Conservation (phyloP, 2,888 invertebrate species). For the Tuberolachnus salignus region DNA sequence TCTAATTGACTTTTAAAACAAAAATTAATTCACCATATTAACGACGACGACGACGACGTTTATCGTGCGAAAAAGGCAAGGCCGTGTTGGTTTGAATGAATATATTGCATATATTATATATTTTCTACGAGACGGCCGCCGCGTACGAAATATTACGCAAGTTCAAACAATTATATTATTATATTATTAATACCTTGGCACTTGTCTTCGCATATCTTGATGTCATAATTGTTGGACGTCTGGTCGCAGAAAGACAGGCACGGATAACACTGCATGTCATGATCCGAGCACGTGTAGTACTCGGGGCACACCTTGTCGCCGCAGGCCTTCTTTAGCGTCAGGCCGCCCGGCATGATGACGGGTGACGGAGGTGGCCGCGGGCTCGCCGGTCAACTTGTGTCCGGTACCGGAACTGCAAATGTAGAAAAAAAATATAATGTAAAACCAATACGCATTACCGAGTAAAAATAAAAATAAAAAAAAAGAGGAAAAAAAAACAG, state of each 20-base stretch:
- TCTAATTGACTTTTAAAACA: too few relatives aligned
- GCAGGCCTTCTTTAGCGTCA: conserved; percentile 57
- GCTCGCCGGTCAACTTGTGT: too few relatives aligned
- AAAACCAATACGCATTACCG: too few relatives aligned
- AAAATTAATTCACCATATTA: too few relatives aligned
- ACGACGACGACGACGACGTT: too few relatives aligned
- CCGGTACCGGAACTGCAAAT: not conserved
- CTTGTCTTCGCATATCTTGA: conserved; percentile 57
- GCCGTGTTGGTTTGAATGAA: too few relatives aligned
- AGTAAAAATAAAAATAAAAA: too few relatives aligned
- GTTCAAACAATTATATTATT: too few relatives aligned
- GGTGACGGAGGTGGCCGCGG: not conserved
- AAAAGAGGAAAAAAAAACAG: too few relatives aligned
- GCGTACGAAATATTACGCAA: not conserved
- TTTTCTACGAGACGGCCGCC: not conserved
- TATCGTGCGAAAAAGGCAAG: too few relatives aligned
- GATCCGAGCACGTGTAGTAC: conserved; percentile 57
- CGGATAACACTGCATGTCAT: conserved; percentile 56
- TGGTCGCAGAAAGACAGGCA: conserved; percentile 52
- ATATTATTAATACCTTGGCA: conserved; percentile 57
- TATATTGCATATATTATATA: too few relatives aligned
- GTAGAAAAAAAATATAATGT: too few relatives aligned
- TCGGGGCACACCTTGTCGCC: conserved; percentile 57
- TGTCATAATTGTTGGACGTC: conserved; percentile 57
- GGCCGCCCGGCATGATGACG: conserved; percentile 36